These are phyloP conservation scores for Gari tellinella DNA, from an alignment of 2,888 invertebrate species.

Conservation along the genomic window DNA sequence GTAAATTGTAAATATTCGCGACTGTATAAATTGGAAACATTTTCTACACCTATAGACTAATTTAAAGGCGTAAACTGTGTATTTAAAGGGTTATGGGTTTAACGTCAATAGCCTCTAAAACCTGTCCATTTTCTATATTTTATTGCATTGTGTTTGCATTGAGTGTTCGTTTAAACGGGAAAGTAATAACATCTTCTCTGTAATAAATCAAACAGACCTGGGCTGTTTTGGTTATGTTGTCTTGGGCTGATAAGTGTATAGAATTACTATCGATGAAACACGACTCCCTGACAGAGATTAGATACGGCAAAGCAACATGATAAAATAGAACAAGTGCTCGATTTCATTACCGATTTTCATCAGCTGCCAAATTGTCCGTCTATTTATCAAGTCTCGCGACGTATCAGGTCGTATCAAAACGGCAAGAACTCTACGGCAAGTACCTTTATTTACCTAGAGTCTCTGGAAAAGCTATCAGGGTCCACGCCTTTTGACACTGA, in stretches of 20 bases:
- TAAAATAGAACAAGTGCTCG: slow-evolving; percentile 62
- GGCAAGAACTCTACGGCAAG: slow-evolving; percentile 25
- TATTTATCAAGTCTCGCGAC: slow-evolving; percentile 51
- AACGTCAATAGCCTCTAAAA: too few relatives aligned
- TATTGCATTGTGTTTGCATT: too few relatives aligned
- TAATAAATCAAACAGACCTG: slow-evolving; percentile 33
- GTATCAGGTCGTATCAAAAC: slow-evolving; percentile 54
- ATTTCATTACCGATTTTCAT: slow-evolving; percentile 46
- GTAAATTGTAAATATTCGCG: too few relatives aligned
- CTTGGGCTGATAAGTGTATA: slow-evolving; percentile 37
- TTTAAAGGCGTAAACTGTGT: too few relatives aligned
- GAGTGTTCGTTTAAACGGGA: too few relatives aligned
- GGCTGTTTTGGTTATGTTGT: slow-evolving; percentile 38
- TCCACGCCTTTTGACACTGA: slow-evolving; percentile 43
- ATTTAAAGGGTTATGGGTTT: too few relatives aligned
- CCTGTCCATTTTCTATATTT: too few relatives aligned
- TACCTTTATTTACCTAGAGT: slow-evolving; percentile 47
- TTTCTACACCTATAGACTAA: too few relatives aligned
- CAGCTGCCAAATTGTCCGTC: slow-evolving; percentile 62
- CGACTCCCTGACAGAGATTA: slow-evolving; percentile 42
- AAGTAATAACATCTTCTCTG: too few relatives aligned
- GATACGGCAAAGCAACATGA: slow-evolving; percentile 55
- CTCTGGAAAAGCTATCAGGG: slow-evolving; percentile 58
- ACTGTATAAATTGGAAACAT: too few relatives aligned
- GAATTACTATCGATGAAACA: slow-evolving; percentile 53